Evolutionary conservation across 2,888 invertebrate genomes (phyloP), one percentile per base, ranked within the genome.

Genomic region (Loripinus fragilis): DNA sequence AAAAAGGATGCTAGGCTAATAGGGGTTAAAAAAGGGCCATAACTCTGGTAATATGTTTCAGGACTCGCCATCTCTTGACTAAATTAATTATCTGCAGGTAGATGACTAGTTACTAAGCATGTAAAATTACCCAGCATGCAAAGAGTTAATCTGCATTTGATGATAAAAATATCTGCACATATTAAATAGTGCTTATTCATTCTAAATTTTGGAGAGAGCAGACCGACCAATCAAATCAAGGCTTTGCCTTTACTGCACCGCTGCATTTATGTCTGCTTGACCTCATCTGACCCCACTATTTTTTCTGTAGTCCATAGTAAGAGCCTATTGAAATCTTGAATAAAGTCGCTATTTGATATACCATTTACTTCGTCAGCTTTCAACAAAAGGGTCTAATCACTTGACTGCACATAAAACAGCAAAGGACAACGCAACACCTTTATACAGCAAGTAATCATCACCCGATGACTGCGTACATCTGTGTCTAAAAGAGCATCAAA

Each of bases 141-240:
- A n/a, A n/a, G n/a, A n/a, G n/a, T n/a, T n/a, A n/a, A n/a, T n/a
- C n/a, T n/a, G n/a, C n/a, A n/a, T n/a, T n/a, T n/a, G n/a, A n/a
- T n/a, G n/a, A n/a, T n/a, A n/a, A n/a, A n/a, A n/a, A n/a, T n/a
- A n/a, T n/a, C n/a, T n/a, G n/a, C n/a, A n/a, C n/a, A n/a, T n/a
- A n/a, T n/a, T n/a, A n/a, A n/a, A n/a, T n/a, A n/a, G n/a, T n/a
- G n/a, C n/a, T n/a, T n/a, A n/a, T n/a, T n/a, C n/a, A n/a, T n/a
- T n/a, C n/a, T n/a, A n/a, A n/a, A n/a, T n/a, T n/a, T n/a, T n/a
- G n/a, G n/a, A n/a, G n/a, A n/a, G 5, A 38, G 38, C 33, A 35
- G 41, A 77, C 79, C 79, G 82, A 82, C 82, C 82, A 82, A 82
- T 82, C 82, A 72, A 8, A 74, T 76, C 79, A 76, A 74, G 79